Percentiles rank a stretch among this genome's conserved stretches.
Conservation (phyloP, 2,888 invertebrate species). For the Lasioglossum calceatum region DNA sequence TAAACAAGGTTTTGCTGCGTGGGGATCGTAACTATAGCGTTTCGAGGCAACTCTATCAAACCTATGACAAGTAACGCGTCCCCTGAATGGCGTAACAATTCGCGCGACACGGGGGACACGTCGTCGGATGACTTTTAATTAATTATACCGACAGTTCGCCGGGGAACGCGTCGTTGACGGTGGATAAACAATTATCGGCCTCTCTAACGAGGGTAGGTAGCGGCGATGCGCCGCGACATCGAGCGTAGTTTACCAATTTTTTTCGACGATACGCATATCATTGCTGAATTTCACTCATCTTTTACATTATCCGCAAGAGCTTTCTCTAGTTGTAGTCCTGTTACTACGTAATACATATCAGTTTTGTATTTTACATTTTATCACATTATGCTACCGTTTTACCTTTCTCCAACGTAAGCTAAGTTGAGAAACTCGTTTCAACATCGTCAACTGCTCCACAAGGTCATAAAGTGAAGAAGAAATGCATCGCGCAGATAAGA, state of each 20-base stretch:
- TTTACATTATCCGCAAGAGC: neutral
- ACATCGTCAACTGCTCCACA: neutral
- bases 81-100: slow-evolving; percentile 33
- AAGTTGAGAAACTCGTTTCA: neutral
- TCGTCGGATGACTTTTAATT: slow-evolving; percentile 54
- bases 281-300: neutral
- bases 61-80: slow-evolving; percentile 22
- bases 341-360: too few species aligned
- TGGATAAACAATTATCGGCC: slow-evolving; percentile 61
- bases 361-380: neutral
- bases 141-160: slow-evolving; percentile 51
- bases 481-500: neutral
- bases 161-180: slow-evolving; percentile 36
- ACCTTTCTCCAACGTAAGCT: neutral
- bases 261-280: slow-evolving; percentile 1
- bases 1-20: neutral
- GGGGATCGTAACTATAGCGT: neutral
- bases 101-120: slow-evolving; percentile 33
- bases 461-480: neutral
- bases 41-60: neutral
- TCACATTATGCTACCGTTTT: neutral
- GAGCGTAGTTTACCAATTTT: slow-evolving; percentile 14
- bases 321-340: neutral
- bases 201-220: slow-evolving; percentile 41
- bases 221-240: slow-evolving; percentile 18